Conservation (phyloP, 2,113 vertebrate genomes). For the Cyprinodon brontotheroides region DNA sequence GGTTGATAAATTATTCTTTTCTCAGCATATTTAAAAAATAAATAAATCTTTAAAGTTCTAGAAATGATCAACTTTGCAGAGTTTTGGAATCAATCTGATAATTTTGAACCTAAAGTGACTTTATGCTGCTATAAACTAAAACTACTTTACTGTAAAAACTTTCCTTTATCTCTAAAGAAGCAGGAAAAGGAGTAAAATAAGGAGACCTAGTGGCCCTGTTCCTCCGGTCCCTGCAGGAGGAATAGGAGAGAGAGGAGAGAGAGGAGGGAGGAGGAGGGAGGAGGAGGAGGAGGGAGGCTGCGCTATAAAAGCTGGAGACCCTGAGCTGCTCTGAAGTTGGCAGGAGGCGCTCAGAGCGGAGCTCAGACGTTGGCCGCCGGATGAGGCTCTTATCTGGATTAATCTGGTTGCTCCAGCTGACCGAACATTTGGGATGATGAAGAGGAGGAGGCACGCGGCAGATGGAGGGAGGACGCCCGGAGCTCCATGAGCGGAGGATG, state of each 20-base stretch:
- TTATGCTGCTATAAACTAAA: too few relatives aligned
- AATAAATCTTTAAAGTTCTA: too few relatives aligned
- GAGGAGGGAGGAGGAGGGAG: not conserved
- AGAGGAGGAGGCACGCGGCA: slow-evolving; percentile 42
- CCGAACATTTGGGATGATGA: not conserved
- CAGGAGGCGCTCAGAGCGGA: slow-evolving; percentile 30
- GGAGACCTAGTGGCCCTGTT: too few relatives aligned
- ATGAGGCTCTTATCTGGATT: slow-evolving; percentile 8
- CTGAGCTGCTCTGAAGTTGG: slow-evolving; percentile 54
- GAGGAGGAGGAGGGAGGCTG: slow-evolving; percentile 2
- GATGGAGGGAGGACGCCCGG: not conserved
- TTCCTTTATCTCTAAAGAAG: not conserved
- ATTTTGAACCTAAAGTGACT: not conserved
- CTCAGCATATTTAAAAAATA: too few relatives aligned
- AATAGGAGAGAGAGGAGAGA: not conserved
- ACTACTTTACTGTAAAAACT: too few relatives aligned
- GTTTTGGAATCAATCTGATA: too few relatives aligned
- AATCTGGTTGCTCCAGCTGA: not conserved
- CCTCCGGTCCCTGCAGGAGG: not conserved
- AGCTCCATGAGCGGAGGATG: slow-evolving; percentile 40
- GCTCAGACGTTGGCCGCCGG: not conserved
- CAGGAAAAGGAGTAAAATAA: not conserved
- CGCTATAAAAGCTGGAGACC: slow-evolving; percentile 62
- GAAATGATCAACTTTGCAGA: too few relatives aligned
- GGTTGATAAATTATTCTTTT: too few relatives aligned